Evolutionary conservation across 2,113 vertebrate species (phyloP), one percentile per base, ranked within the genome.

Genomic region (Ophiodon elongatus): DNA sequence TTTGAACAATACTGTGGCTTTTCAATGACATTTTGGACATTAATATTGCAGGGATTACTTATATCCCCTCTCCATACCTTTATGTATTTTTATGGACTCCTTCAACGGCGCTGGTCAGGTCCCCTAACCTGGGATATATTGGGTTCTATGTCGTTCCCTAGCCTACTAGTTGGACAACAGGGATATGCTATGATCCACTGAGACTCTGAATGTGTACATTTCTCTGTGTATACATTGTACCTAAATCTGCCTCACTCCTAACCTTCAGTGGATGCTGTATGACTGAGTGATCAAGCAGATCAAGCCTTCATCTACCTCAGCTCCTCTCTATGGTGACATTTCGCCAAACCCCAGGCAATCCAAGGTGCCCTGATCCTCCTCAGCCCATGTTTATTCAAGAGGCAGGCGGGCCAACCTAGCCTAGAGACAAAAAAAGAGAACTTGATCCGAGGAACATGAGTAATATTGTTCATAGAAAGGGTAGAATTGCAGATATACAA

Each of bases 11-110:
- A 76, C 85, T 2, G 0, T 87, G 84, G 95, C 90, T 93, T 94
- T 93, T 85, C 93, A 93, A 84, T 95, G 96, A 96, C 96, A 97
- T 96, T 97, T 96, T 96, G 96, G 95, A 96, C 83, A 91, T 94
- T 96, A 94, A 95, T 96, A 95, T 90, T 92, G 96, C 71, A 4
- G 85, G 90, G 92, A 96, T 95, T 96, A 92, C 92, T 92, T 93
- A 88, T 93, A 96, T 95, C 94, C 93, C 76, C 82, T 90, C 92
- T 93, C 71, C 73, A 73, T 71, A 80, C 81, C 84, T 50, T 84
- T 73, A 64, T 73, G 78, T 84, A 75, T 87, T 92, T 79, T 80
- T 41, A 80, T 57, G 13, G 72, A 77, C 74, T 84, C 29, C 83
- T 84, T 92, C 65, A 91, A 89, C 92, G 88, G 85, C 39, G 3